Evolutionary conservation across 2,797 vertebrate species (phyloP).

Genomic region (Sebastes steindachneri): DNA sequence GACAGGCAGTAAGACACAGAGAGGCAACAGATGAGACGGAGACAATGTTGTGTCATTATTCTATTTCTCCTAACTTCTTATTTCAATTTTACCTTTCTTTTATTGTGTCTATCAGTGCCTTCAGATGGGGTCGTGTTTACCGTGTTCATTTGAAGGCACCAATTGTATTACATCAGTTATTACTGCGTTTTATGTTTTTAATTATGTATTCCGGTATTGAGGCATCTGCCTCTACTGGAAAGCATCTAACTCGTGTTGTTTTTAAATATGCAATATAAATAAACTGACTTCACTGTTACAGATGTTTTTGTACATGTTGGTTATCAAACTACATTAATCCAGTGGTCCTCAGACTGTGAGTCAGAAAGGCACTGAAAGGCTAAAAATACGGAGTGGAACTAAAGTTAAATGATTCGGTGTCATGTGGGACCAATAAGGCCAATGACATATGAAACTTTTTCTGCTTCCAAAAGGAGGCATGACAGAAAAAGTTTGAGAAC

Average conservation of each 20-base stretch:
- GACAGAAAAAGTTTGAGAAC: not conserved
- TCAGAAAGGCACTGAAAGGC: no score
- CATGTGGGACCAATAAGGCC: not conserved
- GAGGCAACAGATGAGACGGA: not conserved
- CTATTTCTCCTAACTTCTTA: no score
- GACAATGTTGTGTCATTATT: not conserved
- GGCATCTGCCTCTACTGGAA: no score
- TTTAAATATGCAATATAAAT: no score
- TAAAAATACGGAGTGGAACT: not conserved
- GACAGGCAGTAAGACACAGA: not conserved
- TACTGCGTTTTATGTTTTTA: no score
- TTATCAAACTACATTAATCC: not conserved
- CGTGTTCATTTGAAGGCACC: no score
- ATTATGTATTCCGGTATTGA: no score
- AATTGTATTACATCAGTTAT: no score
- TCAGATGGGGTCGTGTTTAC: no score
- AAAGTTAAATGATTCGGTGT: not conserved
- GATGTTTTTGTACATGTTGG: not conserved
- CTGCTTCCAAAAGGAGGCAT: not conserved
- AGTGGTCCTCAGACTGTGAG: constrained; percentile 2
- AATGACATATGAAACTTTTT: not conserved
- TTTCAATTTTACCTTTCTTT: no score
- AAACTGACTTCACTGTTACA: not conserved
- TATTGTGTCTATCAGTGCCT: no score
- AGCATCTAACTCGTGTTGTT: no score